Evolutionary conservation across 2,797 vertebrate genomes (phyloP), one percentile per base, ranked within the genome.

Genomic region (Vireo griseus): DNA sequence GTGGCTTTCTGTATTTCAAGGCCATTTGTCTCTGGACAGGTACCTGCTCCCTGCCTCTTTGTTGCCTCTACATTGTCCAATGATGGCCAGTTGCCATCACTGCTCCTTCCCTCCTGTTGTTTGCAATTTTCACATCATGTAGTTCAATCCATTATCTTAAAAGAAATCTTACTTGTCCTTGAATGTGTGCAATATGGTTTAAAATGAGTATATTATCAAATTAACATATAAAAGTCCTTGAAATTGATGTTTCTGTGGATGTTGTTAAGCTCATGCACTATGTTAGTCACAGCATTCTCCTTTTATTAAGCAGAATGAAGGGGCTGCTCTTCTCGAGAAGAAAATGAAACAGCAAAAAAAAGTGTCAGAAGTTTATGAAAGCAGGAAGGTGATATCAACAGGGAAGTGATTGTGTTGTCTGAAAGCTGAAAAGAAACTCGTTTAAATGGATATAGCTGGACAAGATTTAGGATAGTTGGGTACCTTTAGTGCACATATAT

Each of bases 91-190:
- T 50, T 81, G 66, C 63, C 73, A 52, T 59, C 74, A 22, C 25
- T 68, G 37, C 57, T 81, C 58, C 80, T 84, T 95, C 47, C 39
- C 35, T 75, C 67, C 71, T 76, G 63, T 67, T 86, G 77, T 74
- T 87, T 51, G 39, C 62, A 87, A 61, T 93, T 96, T 89, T 88
- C 88, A 81, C 29, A 66, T 89, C 71, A 85, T 37, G 58, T 66
- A 57, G 54, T 69, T 93, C 67, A 69, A 55, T 76, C 40, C 39
- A 29, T 37, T 72, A 80, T 57, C 55, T 66, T 62, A 81, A 69
- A 55, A 87, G 80, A 86, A 89, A 91, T 78, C 54, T 72, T 67
- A 65, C 19, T 92, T 96, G 71, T 62, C 55, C 77, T 66, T 92
- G 93, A 93, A 85, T 19, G 6, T 37, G 35, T 63, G 37, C 59